Evolutionary conservation across 2,797 vertebrate genomes (phyloP), one percentile per base, ranked within the genome.

Genomic region (Mastacembelus armatus): DNA sequence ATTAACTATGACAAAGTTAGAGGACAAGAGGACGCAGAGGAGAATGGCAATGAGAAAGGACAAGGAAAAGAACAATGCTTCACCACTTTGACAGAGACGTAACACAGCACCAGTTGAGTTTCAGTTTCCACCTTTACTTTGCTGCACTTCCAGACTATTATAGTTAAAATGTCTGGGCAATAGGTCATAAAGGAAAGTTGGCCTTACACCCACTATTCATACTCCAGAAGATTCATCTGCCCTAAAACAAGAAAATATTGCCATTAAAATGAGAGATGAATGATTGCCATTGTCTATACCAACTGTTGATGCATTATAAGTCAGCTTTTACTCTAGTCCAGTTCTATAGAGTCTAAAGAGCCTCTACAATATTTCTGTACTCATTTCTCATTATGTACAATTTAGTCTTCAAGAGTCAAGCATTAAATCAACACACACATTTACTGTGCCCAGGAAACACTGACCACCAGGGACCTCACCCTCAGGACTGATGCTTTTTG

Each of bases 141-240:
- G 61, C 58, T 42, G 21, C 42, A 62, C 24, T 45, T 72, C 50
- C n/a, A 80, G 43, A 66, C 39, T 33, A 24, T 52, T 40, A 54
- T 40, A 54, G 38, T 57, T 69, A 18, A 71, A 65, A 72, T 16
- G 26, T 51, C 63, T 29, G 33, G 26, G 61, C 32, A 55, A 62
- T 47, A 54, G 47, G 48, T 72, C 55, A 44, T 61, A 35, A 74
- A 67, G 59, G 65, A 79, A 66, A 59, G 40, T 51, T 73, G 44
- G 67, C 48, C 32, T 73, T 35, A 57, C n/a, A n/a, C n/a, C n/a
- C n/a, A n/a, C n/a, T 45, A 40, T 52, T 26, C 24, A 16, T n/a
- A 24, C 33, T 40, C 26, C 64, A 59, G 42, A 47, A 10, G 18
- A 47, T 42, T 57, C 9, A 22, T 45, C 39, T 43, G 29, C 67